Evolutionary conservation across 2,113 vertebrate species (phyloP).

Genomic region (Atrichornis clamosus): DNA sequence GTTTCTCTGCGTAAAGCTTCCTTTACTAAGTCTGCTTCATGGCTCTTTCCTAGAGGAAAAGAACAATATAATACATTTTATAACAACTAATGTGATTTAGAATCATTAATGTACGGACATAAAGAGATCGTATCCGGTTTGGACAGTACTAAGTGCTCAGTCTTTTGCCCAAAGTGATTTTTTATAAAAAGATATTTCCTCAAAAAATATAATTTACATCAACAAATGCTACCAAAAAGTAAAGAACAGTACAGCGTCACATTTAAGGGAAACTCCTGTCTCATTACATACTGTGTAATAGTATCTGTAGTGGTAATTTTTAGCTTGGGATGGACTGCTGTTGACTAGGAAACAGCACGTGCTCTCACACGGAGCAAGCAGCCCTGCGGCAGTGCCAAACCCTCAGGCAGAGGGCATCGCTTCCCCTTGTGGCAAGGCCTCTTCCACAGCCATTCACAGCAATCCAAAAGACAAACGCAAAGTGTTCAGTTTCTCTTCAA

Average conservation of each 20-base stretch:
- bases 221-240: constrained; percentile 65
- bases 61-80: constrained; percentile 70
- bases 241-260: constrained; percentile 50
- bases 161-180: constrained; percentile 14
- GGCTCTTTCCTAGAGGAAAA: constrained; percentile 76
- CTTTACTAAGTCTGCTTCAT: constrained; percentile 69
- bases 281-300: constrained; percentile 46
- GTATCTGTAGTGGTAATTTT: constrained; percentile 54
- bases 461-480: background rate
- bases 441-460: background rate
- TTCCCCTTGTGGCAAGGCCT: constrained; percentile 37
- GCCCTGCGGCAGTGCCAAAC: background rate
- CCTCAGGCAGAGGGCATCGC: background rate
- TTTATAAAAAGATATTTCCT: constrained; percentile 69
- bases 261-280: constrained; percentile 23
- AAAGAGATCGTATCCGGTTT: background rate
- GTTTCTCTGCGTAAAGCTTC: constrained; percentile 76
- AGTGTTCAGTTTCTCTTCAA: background rate
- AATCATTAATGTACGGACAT: constrained; percentile 2
- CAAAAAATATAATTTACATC: constrained; percentile 70
- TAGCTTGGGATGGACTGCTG: constrained; percentile 40
- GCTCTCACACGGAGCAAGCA: constrained; percentile 23
- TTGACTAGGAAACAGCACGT: constrained; percentile 51
- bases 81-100: constrained; percentile 29
- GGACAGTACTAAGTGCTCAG: background rate